Conservation (phyloP, 1,140 invertebrate species). For the Lepidurus arcticus region DNA sequence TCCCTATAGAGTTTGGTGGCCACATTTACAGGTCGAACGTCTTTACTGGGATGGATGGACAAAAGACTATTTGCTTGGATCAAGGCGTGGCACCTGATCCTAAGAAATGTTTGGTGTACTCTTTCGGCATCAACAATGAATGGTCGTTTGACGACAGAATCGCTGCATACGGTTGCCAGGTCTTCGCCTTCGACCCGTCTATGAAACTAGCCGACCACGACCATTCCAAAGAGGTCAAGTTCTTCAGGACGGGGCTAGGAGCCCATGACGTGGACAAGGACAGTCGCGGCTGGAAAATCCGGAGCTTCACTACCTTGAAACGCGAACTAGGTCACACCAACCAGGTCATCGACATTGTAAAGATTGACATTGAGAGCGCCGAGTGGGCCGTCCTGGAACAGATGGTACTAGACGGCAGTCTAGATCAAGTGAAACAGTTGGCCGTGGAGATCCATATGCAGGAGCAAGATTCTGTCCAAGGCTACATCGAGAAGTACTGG, state of each 20-base stretch:
- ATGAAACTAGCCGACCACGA: slow-evolving; percentile 25
- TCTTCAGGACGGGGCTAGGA: slow-evolving; percentile 20
- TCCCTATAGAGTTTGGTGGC: slow-evolving; percentile 25
- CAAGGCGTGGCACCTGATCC: slow-evolving; percentile 31
- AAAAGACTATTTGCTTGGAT: slow-evolving; percentile 39
- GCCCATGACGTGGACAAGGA: neutral
- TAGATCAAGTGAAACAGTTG: slow-evolving; percentile 31
- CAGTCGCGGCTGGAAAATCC: slow-evolving; percentile 23
- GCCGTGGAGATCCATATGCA: slow-evolving; percentile 30
- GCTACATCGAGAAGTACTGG: neutral
- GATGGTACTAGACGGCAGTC: slow-evolving; percentile 28
- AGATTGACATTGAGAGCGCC: slow-evolving; percentile 36
- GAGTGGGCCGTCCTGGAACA: slow-evolving; percentile 37
- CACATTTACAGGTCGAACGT: neutral
- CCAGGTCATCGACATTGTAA: slow-evolving; percentile 36
- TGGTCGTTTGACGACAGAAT: slow-evolving; percentile 39
- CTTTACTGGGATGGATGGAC: slow-evolving; percentile 33
- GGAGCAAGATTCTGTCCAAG: neutral
- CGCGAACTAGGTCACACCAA: slow-evolving; percentile 26
- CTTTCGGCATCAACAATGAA: slow-evolving; percentile 39
- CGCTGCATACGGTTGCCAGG: slow-evolving; percentile 37
- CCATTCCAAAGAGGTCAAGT: slow-evolving; percentile 2
- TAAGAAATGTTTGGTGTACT: slow-evolving; percentile 36
- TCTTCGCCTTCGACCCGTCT: slow-evolving; percentile 40
- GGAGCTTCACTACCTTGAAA: neutral